A percentile compares a stretch with the other conserved stretches of the same genome.
Evolutionary conservation across 2,797 vertebrate species (phyloP).

Genomic region (Octomys mimax): DNA sequence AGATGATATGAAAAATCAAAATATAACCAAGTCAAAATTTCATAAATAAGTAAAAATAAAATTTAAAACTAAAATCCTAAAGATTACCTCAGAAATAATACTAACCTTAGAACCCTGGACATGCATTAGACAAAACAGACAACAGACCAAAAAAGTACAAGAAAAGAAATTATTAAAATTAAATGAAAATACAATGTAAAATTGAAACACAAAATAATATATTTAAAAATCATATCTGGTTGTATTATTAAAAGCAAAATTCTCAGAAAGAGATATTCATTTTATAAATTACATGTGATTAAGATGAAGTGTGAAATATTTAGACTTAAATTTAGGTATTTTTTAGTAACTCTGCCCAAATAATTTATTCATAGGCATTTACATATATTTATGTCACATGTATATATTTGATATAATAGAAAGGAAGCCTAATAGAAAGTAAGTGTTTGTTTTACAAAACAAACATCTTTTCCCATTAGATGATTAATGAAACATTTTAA

Average conservation of each 20-base stretch:
- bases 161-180: constrained; percentile 94
- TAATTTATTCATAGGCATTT: not conserved
- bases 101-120: constrained; percentile 99
- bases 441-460: constrained; percentile 18
- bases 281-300: constrained; percentile 73
- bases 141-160: constrained; percentile 94
- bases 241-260: constrained; percentile 83
- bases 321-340: constrained; percentile 54
- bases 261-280: constrained; percentile 73
- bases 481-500: constrained; percentile 53
- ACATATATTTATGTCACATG: not conserved
- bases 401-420: not conserved
- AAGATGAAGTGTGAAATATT: constrained; percentile 70
- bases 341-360: constrained; percentile 21
- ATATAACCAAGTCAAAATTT: constrained; percentile 78
- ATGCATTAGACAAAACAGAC: constrained; percentile 96
- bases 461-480: constrained; percentile 54
- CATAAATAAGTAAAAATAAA: constrained; percentile 85
- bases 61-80: constrained; percentile 90
- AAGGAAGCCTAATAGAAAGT: not conserved
- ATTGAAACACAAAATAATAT: constrained; percentile 87
- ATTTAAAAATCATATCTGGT: constrained; percentile 81
- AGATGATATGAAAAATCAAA: constrained; percentile 79
- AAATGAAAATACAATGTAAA: constrained; percentile 91
- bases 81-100: constrained; percentile 96